A percentile compares a stretch with the other conserved stretches of the same genome.
Conservation (phyloP, 1,140 invertebrate genomes). For the Choristoneura fumiferana region DNA sequence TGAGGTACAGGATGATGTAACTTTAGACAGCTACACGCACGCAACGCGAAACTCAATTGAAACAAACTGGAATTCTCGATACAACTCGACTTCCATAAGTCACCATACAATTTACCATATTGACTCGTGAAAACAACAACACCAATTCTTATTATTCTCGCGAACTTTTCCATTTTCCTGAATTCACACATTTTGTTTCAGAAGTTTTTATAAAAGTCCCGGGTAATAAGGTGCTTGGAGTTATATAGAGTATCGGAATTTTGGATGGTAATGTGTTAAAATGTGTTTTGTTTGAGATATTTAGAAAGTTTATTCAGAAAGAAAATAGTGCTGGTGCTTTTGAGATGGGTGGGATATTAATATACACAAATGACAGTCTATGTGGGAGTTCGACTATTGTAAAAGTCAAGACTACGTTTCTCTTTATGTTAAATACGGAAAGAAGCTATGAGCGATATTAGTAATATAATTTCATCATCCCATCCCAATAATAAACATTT, state of each 20-base stretch:
- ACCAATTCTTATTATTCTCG: conserved; percentile 1
- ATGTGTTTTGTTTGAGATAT: no score
- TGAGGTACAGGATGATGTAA: background rate
- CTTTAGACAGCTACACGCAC: background rate
- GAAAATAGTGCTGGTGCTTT: no score
- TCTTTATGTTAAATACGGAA: no score
- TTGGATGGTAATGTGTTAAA: background rate
- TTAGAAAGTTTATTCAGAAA: no score
- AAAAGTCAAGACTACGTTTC: no score
- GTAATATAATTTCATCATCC: no score
- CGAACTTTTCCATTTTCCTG: conserved; percentile 13
- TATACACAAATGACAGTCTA: no score
- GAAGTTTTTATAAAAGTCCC: conserved; percentile 1
- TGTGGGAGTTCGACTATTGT: no score
- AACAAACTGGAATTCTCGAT: conserved; percentile 4
- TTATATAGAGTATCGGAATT: background rate
- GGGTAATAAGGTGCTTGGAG: background rate
- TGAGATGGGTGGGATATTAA: no score
- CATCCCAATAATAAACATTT: no score
- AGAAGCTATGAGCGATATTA: no score
- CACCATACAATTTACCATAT: conserved; percentile 9
- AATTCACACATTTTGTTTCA: background rate
- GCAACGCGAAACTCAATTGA: background rate
- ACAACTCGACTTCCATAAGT: conserved; percentile 1
- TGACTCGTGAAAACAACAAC: conserved; percentile 8